phyloP scores from a whole-genome alignment of 2,113 vertebrate genomes.

The Sardina pilchardus region DNA sequence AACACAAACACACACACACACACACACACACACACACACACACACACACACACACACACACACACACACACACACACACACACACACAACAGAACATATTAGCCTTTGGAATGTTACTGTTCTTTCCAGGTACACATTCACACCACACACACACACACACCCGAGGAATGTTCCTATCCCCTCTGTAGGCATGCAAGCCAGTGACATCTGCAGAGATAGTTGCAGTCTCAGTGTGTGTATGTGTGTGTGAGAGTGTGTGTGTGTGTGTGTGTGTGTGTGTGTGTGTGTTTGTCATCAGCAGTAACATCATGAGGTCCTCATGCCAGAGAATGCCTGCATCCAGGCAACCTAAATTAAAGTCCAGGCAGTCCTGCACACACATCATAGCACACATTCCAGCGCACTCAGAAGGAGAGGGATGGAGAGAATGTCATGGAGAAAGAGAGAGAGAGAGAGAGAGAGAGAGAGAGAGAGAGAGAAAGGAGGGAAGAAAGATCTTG shows the following conservation, averaged over 20 bases:
- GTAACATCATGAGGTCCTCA: background rate
- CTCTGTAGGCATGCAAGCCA: background rate
- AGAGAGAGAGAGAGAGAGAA: background rate
- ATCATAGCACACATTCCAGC: slow-evolving; percentile 28
- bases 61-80: background rate
- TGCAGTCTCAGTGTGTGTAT: background rate
- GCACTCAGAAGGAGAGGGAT: background rate
- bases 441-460: background rate
- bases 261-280: background rate
- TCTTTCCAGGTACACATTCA: background rate
- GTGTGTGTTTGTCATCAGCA: background rate
- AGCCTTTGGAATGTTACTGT: slow-evolving; percentile 2
- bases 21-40: background rate
- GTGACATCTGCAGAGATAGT: slow-evolving; percentile 14
- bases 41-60: background rate
- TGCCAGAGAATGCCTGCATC: slow-evolving; percentile 1
- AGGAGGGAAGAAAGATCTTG: slow-evolving; percentile 34
- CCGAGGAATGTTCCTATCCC: background rate
- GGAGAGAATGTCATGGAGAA: background rate
- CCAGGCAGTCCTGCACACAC: slow-evolving; percentile 33
- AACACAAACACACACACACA: background rate
- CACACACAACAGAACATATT: background rate
- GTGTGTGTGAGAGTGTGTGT: background rate
- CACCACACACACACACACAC: background rate
- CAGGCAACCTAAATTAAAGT: slow-evolving; percentile 28